Evolutionary conservation across 2,797 vertebrate genomes (phyloP).

Genomic region (Sebastes taczanowskii): DNA sequence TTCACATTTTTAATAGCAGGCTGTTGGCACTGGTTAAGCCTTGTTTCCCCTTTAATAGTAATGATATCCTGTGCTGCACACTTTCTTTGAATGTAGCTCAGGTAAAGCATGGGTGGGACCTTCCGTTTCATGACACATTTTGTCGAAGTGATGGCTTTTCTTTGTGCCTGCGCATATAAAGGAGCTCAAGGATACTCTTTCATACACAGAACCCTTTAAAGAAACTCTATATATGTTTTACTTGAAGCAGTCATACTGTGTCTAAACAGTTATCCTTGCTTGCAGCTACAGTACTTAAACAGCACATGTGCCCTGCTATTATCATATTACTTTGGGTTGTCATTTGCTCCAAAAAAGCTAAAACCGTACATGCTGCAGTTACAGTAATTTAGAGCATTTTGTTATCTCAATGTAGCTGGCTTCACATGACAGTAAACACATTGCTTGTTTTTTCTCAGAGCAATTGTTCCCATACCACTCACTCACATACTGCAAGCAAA

Average conservation of each 20-base stretch:
- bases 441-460: conserved; percentile 12
- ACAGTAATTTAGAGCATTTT: conserved; percentile 27
- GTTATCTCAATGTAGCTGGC: not conserved
- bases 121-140: conserved; percentile 83
- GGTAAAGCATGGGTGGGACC: conserved; percentile 84
- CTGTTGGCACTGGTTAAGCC: conserved; percentile 80
- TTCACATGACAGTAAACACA: conserved; percentile 35
- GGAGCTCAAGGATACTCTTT: conserved; percentile 76
- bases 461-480: conserved; percentile 52
- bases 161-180: conserved; percentile 81
- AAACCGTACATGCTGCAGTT: conserved; percentile 22
- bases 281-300: conserved; percentile 34
- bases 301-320: conserved; percentile 45
- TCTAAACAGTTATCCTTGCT: conserved; percentile 46
- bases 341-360: conserved; percentile 20
- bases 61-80: conserved; percentile 81
- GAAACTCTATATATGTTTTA: conserved; percentile 70
- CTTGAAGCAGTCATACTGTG: conserved; percentile 49
- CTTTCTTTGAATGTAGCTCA: conserved; percentile 77
- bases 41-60: conserved; percentile 81
- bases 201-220: conserved; percentile 68
- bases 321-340: conserved; percentile 54
- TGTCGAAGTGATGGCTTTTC: conserved; percentile 78
- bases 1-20: conserved; percentile 80
- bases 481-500: conserved; percentile 15